phyloP scores from a whole-genome alignment of 2,888 invertebrate genomes.

The Ctenicera cuprea region DNA sequence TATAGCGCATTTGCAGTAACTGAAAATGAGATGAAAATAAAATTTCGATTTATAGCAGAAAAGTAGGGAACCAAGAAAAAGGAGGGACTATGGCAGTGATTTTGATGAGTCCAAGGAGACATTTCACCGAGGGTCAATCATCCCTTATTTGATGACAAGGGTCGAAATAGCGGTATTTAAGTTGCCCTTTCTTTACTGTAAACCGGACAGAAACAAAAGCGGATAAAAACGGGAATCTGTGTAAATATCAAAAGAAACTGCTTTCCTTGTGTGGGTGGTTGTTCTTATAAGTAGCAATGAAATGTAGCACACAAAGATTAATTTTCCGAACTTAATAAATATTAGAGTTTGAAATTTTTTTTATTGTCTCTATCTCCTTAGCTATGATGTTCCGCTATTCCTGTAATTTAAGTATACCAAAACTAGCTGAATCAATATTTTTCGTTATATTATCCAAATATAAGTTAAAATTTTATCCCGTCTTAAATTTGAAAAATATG shows the following conservation, averaged over 20 bases:
- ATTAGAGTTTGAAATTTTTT: too few species aligned
- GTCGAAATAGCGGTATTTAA: conserved; percentile 58
- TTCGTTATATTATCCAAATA: too few species aligned
- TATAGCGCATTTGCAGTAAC: neutral
- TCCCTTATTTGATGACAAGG: conserved; percentile 65
- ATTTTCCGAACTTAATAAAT: too few species aligned
- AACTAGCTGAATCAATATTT: too few species aligned
- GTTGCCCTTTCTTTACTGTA: conserved; percentile 50
- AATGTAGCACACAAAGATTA: too few species aligned
- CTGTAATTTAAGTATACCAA: too few species aligned
- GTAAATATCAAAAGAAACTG: conserved; percentile 28
- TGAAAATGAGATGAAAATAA: conserved; percentile 21
- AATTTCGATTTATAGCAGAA: conserved; percentile 28
- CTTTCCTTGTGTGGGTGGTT: conserved; percentile 12
- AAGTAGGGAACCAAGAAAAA: conserved; percentile 28
- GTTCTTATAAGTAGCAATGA: conserved; percentile 15
- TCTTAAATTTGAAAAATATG: too few species aligned
- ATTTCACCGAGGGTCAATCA: conserved; percentile 65
- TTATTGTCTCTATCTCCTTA: too few species aligned
- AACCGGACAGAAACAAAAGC: conserved; percentile 44
- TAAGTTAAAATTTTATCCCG: too few species aligned
- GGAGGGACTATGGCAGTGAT: conserved; percentile 60
- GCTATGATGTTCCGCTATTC: too few species aligned
- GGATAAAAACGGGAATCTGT: conserved; percentile 23
- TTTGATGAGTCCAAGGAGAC: conserved; percentile 64